Conservation (phyloP, 1,140 invertebrate species). For the Lepidotrigona ventralis region DNA sequence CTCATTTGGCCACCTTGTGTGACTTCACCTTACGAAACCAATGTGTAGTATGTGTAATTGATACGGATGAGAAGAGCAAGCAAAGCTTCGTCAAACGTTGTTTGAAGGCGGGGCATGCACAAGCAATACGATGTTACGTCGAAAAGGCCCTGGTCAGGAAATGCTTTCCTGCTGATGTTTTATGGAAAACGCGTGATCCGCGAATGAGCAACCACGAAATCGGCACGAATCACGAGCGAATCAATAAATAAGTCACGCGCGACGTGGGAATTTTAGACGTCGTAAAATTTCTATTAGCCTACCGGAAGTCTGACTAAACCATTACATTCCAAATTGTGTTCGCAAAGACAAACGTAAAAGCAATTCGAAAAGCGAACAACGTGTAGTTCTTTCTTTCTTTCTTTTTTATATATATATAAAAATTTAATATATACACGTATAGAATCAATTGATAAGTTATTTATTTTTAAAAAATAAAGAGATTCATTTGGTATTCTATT, state of each 20-base stretch:
- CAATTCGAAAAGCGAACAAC: background rate
- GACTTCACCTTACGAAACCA: conserved; percentile 24
- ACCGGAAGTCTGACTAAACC: background rate
- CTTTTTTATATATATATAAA: background rate
- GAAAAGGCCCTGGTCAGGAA: conserved; percentile 49
- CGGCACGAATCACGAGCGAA: conserved; percentile 14
- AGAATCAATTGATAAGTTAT: background rate
- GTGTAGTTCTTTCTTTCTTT: background rate
- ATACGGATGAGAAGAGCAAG: conserved; percentile 28
- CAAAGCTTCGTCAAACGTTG: conserved; percentile 52
- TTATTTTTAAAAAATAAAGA: conserved; percentile 42
- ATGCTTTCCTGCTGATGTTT: conserved; percentile 68
- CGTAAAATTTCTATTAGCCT: conserved; percentile 17
- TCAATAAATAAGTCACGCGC: conserved; percentile 26
- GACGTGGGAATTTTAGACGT: conserved; percentile 15
- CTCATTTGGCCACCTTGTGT: background rate
- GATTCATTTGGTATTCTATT: background rate
- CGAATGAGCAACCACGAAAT: conserved; percentile 45
- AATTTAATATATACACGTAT: background rate
- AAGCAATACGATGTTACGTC: conserved; percentile 37
- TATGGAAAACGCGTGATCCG: conserved; percentile 64
- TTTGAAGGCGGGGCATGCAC: conserved; percentile 68
- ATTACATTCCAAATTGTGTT: background rate
- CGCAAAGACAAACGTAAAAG: too few relatives aligned
- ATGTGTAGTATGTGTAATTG: conserved; percentile 47